A percentile compares a stretch with the other conserved stretches of the same genome.
Conservation (phyloP, 2,888 invertebrate genomes). For the Apamea monoglypha region DNA sequence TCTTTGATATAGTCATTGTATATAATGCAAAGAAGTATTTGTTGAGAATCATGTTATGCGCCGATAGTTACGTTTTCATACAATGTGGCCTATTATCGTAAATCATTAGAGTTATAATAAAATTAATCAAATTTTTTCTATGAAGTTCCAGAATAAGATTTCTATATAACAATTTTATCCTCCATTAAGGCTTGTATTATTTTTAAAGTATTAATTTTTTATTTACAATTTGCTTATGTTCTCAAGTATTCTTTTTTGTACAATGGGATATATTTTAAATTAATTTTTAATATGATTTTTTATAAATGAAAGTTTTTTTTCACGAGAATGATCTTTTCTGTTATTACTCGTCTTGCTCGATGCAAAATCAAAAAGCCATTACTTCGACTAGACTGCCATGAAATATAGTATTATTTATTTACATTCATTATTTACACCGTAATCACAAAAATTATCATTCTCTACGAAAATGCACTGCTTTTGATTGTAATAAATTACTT, state of each 20-base stretch:
- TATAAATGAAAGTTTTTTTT: constrained; percentile 56
- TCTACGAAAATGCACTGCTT: constrained; percentile 71
- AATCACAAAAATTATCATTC: constrained; percentile 62
- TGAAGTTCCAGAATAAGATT: constrained; percentile 84
- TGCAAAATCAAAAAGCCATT: constrained; percentile 54
- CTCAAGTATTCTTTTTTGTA: constrained; percentile 66
- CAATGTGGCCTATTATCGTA: constrained; percentile 85
- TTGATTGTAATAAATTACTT: constrained; percentile 77
- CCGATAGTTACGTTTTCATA: constrained; percentile 79
- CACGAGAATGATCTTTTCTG: constrained; percentile 60
- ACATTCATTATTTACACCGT: constrained; percentile 71
- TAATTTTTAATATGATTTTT: constrained; percentile 68
- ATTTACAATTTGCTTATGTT: constrained; percentile 74
- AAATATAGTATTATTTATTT: constrained; percentile 68
- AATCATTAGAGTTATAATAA: constrained; percentile 76
- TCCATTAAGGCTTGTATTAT: constrained; percentile 85
- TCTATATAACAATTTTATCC: constrained; percentile 84
- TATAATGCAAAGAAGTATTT: constrained; percentile 84
- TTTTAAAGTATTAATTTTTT: constrained; percentile 86
- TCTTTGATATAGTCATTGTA: constrained; percentile 88
- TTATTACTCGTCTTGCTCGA: constrained; percentile 56
- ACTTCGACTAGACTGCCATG: constrained; percentile 69
- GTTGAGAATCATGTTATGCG: constrained; percentile 83
- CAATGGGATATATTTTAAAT: constrained; percentile 67
- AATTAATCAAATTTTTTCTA: constrained; percentile 79